phyloP scores from a whole-genome alignment of 2,888 invertebrate genomes.

The Microctonus brassicae region DNA sequence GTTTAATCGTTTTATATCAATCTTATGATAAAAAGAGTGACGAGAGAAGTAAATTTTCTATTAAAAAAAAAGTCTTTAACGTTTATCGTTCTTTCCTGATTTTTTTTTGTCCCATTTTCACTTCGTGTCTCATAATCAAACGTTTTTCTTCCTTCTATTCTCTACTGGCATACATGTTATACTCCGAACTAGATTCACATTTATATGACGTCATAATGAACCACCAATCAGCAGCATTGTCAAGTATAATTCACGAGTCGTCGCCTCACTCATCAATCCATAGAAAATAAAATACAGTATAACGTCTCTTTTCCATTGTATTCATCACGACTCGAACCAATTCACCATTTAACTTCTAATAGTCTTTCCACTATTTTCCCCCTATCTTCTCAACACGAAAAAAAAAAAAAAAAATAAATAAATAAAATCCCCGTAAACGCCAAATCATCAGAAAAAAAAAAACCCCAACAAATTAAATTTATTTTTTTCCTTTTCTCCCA shows the following conservation, averaged over 20 bases:
- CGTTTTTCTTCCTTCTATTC: background rate
- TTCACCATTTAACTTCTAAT: conserved; percentile 1
- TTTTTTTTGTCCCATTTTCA: background rate
- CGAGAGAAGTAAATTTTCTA: conserved; percentile 31
- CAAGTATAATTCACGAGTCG: conserved; percentile 66
- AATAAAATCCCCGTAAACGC: conserved; percentile 6
- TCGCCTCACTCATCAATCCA: conserved; percentile 61
- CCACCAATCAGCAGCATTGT: conserved; percentile 68
- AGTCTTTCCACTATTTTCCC: background rate
- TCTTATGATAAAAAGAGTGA: background rate
- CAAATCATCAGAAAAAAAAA: background rate
- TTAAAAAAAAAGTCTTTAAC: conserved; percentile 1
- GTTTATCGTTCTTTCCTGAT: conserved; percentile 25
- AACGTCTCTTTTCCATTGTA: conserved; percentile 7
- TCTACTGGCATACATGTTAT: background rate
- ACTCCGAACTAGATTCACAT: conserved; percentile 64
- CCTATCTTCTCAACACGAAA: background rate
- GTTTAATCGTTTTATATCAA: too few relatives aligned
- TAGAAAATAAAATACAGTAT: background rate
- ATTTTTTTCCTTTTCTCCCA: background rate
- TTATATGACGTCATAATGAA: conserved; percentile 69
- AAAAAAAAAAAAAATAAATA: background rate
- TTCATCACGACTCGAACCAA: background rate
- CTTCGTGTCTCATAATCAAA: background rate
- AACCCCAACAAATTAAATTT: background rate